Percentiles rank a stretch among this genome's conserved stretches.
These are phyloP conservation scores for Zeus faber DNA, from an alignment of 2,113 vertebrate species.

Conservation along the genomic window DNA sequence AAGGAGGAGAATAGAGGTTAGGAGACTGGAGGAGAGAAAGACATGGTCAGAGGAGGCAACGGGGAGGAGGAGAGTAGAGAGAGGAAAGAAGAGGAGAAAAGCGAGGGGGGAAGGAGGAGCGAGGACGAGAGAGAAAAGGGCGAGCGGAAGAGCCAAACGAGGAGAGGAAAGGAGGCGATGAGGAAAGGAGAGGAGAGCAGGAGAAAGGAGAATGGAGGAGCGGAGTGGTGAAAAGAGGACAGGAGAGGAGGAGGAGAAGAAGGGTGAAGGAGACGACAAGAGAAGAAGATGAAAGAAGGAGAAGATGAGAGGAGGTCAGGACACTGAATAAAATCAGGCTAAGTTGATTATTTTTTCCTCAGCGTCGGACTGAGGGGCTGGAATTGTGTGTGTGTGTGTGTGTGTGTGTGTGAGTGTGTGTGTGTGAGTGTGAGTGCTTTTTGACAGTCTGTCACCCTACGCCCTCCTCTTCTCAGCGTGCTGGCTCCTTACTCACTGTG, in stretches of 20 bases:
- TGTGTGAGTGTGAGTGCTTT: conserved; percentile 24
- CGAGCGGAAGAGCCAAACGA: too few relatives aligned
- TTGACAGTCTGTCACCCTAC: conserved; percentile 67
- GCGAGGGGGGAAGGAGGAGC: too few relatives aligned
- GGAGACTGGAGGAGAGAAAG: too few relatives aligned
- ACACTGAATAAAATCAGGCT: conserved; percentile 18
- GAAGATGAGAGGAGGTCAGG: conserved; percentile 28
- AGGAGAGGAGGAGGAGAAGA: neutral
- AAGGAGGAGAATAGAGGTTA: too few relatives aligned
- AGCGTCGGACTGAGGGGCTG: conserved; percentile 51
- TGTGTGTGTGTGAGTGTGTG: conserved; percentile 34
- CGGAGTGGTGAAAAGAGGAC: neutral
- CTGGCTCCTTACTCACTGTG: conserved; percentile 27
- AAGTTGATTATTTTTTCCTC: conserved; percentile 55
- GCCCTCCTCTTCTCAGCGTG: conserved; percentile 60
- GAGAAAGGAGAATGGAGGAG: neutral
- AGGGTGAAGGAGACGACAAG: too few relatives aligned
- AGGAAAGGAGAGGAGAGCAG: neutral
- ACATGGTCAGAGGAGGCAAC: too few relatives aligned
- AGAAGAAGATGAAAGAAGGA: too few relatives aligned
- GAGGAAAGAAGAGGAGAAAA: too few relatives aligned
- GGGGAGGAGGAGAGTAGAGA: too few relatives aligned
- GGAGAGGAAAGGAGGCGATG: too few relatives aligned
- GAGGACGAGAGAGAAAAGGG: too few relatives aligned
- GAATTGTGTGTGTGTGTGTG: conserved; percentile 43